Base-by-base conservation (phyloP, 37 sponge, comb jelly and placozoan genomes). In the Geodia barretti region DNA sequence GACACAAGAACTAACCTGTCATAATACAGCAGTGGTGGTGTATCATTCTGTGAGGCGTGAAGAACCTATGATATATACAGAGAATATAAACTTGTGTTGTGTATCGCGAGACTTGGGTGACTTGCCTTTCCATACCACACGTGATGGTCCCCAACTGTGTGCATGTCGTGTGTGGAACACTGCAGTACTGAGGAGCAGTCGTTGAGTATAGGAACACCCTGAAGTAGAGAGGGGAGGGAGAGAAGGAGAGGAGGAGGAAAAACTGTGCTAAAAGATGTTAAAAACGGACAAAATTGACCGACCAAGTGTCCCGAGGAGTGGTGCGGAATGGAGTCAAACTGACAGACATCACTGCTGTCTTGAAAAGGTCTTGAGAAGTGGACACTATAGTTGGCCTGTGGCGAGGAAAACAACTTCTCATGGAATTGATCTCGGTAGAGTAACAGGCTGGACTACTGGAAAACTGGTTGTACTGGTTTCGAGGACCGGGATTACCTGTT, bases 41-140 rank as follows among this genome's bases (percentile, higher is more conserved):
- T 25, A 2, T 54, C 31, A 11, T 29, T 74, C 41, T 30, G 47
- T 29, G 35, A 35, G 1, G 5, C 70, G 5, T 69, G 33, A 31
- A 69, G 19, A 23, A 69, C 70, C 70, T 69, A 69, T 32, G 2
- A 23, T 35, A 8, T 11, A 30, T 2, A 4, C 25, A 69, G 1
- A 30, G 21, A 30, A 31, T 26, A 31, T 5, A 2, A 9, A 2
- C 2, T 30, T 34, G 31, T 26, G 31, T 11, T 25, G 14, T 47
- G 54, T 47, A 7, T 17, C 54, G 54, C 14, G 11, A 47, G 14
- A 17, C 11, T 47, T 14, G 14, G 7, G 54, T 47, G 54, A 47
- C 64, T 28, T 64, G 66, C 84, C 42, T 40, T 3, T 5, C 84
- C 84, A 75, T 83, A 75, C 70, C 84, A 83, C 34, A 83, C 75